Base-by-base conservation (phyloP, 2,797 vertebrate genomes). In the Cottoperca gobio region DNA sequence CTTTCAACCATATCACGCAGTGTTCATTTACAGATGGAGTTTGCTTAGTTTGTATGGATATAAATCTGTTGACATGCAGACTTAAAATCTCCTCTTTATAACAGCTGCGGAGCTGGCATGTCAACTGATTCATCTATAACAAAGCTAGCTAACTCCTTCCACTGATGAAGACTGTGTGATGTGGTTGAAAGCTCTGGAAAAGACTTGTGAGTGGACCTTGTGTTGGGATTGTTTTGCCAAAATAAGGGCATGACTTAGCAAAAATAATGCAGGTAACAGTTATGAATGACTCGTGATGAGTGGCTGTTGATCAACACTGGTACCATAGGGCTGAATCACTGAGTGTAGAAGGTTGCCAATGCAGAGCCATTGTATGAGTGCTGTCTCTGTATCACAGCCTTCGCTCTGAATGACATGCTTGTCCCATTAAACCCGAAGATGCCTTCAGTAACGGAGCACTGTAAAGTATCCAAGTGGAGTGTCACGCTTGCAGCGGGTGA, bases 391-490 rank as follows among this genome's bases (percentile, higher is more conserved):
- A 71, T 81, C 81, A 65, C 2, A 19, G 83, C 74, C 83, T 81
- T 86, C 64, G 6, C 60, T 83, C 65, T 76, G 58, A 78, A 84
- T 71, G 46, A 68, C 76, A 86, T 74, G 85, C 82, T 73, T 75
- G 62, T 82, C 71, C 67, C 61, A 55, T 68, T 21, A 70, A 86
- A 83, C 67, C 62, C 11, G 11, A 37, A 53, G 53, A 59, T 17
- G 53, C 54, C 62, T 39, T 33, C 57, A 49, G 46, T 63, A 57
- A 66, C 5, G 26, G n/a, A 53, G 60, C 12, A 26, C 45, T 67
- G 70, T 45, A 35, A 61, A 65, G 59, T 60, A n/a, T 70, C 40
- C 81, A 70, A 68, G 76, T 74, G 85, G 74, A 71, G 65, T 67
- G 55, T 73, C 60, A 62, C 55, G n/a, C 78, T 87, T 69, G 61